These are phyloP conservation scores for Drosophila suboccidentalis DNA, from an alignment of 2,888 invertebrate genomes.

Conservation along the genomic window DNA sequence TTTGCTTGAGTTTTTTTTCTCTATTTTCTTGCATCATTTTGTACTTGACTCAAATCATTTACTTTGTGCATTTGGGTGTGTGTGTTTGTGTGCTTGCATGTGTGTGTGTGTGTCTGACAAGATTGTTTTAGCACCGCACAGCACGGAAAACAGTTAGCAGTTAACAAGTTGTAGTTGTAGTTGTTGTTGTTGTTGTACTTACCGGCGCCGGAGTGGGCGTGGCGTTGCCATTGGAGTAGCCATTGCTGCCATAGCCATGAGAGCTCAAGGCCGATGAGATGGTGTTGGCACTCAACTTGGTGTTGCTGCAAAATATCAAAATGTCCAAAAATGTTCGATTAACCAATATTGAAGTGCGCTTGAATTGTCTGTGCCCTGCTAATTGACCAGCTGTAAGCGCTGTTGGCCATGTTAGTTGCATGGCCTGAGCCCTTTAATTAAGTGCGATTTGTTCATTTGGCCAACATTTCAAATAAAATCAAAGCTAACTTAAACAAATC, in stretches of 20 bases:
- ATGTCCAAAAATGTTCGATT: constrained; percentile 20
- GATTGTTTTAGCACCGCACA: constrained; percentile 57
- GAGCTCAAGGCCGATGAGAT: constrained; percentile 90
- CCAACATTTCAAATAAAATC: constrained; percentile 43
- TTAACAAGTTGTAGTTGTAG: constrained; percentile 10
- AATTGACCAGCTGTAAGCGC: constrained; percentile 2
- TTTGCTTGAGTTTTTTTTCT: constrained; percentile 13
- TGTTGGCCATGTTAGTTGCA: neutral
- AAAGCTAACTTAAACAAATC: constrained; percentile 53
- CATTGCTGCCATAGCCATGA: constrained; percentile 85
- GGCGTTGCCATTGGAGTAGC: constrained; percentile 83
- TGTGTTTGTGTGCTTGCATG: constrained; percentile 20
- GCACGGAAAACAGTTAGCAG: constrained; percentile 32
- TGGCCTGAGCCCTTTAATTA: constrained; percentile 56
- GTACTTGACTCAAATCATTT: constrained; percentile 28
- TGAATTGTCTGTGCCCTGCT: constrained; percentile 15
- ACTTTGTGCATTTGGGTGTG: constrained; percentile 45
- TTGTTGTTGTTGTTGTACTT: constrained; percentile 55
- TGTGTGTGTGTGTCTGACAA: constrained; percentile 50
- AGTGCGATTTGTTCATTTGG: constrained; percentile 64
- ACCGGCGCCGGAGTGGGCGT: constrained; percentile 82
- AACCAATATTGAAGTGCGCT: constrained; percentile 25
- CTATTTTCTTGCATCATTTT: constrained; percentile 13
- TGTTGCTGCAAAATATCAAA: constrained; percentile 86
- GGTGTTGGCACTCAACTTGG: constrained; percentile 90